These are phyloP conservation scores for Maniola hyperantus DNA, from an alignment of 2,888 invertebrate genomes.

Conservation along the genomic window DNA sequence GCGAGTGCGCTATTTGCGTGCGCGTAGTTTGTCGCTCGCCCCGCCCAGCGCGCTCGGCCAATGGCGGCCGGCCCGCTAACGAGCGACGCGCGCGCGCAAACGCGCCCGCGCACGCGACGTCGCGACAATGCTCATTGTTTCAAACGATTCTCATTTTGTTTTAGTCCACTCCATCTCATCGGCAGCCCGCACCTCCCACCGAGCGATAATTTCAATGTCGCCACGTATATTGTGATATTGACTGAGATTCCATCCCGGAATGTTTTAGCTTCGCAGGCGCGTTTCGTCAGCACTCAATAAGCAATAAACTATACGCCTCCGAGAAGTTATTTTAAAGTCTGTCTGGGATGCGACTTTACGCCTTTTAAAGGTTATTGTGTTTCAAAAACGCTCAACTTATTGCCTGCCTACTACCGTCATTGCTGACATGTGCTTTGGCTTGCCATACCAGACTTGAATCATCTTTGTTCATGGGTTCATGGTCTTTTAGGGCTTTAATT, in stretches of 20 bases:
- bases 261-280: slow-evolving; percentile 76
- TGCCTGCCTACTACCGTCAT: slow-evolving; percentile 30
- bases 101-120: slow-evolving; percentile 50
- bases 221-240: slow-evolving; percentile 77
- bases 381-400: slow-evolving; percentile 65
- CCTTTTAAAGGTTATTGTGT: slow-evolving; percentile 82
- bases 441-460: slow-evolving; percentile 17
- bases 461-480: slow-evolving; percentile 9
- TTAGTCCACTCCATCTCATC: slow-evolving; percentile 65
- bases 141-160: slow-evolving; percentile 75
- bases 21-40: slow-evolving; percentile 79
- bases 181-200: slow-evolving; percentile 70
- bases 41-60: slow-evolving; percentile 62
- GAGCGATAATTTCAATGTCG: slow-evolving; percentile 80
- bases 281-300: slow-evolving; percentile 80
- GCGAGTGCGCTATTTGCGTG: slow-evolving; percentile 81
- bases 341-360: slow-evolving; percentile 75
- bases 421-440: slow-evolving; percentile 29
- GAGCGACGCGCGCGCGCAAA: slow-evolving; percentile 50
- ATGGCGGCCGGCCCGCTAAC: slow-evolving; percentile 63
- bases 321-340: slow-evolving; percentile 78
- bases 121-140: slow-evolving; percentile 80
- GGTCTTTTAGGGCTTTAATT: background rate
- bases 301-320: slow-evolving; percentile 81
- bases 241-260: slow-evolving; percentile 75